phyloP scores from a whole-genome alignment of 2,113 vertebrate genomes.

The Xiphorhynchus elegans region DNA sequence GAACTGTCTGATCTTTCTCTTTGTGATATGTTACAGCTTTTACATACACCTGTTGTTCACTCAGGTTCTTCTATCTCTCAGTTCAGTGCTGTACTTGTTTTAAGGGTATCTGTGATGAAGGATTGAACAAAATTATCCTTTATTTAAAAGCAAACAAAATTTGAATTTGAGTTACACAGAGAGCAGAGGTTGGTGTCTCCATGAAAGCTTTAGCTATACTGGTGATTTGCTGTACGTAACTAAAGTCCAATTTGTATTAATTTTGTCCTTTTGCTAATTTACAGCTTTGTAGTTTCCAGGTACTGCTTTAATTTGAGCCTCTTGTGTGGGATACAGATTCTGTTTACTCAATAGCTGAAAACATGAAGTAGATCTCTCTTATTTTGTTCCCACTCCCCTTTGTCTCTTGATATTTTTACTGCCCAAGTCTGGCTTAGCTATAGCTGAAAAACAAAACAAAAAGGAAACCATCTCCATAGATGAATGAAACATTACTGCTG shows the following conservation, averaged over 20 bases:
- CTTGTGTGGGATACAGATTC: not conserved
- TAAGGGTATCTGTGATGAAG: not conserved
- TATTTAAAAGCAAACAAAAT: not conserved
- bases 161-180: not conserved
- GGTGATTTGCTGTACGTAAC: conserved; percentile 12
- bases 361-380: not conserved
- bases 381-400: accelerated
- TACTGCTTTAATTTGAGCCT: conserved; percentile 20
- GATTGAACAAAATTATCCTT: not conserved
- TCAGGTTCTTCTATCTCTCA: not conserved
- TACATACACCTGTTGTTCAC: not conserved
- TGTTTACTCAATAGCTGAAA: not conserved
- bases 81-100: not conserved
- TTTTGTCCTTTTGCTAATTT: conserved; percentile 25
- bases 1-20: not conserved
- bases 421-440: not conserved
- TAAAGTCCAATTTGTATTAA: not conserved
- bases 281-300: conserved; percentile 19
- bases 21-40: not conserved
- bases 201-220: not conserved
- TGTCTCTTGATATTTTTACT: not conserved
- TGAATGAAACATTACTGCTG: not conserved
- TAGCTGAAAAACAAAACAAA: not conserved
- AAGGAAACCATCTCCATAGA: not conserved
- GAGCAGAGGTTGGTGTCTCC: not conserved